Conservation (phyloP, 2,113 vertebrate species). For the Cephalophus harveyi region DNA sequence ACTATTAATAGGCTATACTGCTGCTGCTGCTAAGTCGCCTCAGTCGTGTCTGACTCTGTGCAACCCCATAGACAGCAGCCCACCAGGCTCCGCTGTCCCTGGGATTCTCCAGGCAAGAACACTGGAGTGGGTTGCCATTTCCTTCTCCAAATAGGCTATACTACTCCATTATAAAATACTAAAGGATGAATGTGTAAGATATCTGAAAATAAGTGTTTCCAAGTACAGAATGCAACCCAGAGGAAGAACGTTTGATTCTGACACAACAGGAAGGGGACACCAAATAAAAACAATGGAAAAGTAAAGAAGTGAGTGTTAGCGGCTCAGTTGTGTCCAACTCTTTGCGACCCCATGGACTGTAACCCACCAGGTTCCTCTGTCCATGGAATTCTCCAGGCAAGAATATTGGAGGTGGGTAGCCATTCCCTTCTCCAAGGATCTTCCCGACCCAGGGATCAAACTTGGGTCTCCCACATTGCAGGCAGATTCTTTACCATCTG, state of each 20-base stretch:
- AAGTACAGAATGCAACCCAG: neutral
- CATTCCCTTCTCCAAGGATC: neutral
- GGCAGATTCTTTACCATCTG: too few relatives aligned
- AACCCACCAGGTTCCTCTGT: neutral
- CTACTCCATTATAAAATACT: neutral
- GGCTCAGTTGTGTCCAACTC: neutral
- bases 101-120: too few relatives aligned
- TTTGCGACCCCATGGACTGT: neutral
- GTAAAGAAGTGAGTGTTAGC: neutral
- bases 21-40: too few relatives aligned
- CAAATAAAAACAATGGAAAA: neutral
- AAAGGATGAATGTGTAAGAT: constrained; percentile 9
- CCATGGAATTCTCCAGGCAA: neutral
- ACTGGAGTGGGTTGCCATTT: too few relatives aligned
- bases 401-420: neutral
- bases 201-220: neutral
- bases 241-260: neutral
- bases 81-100: too few relatives aligned
- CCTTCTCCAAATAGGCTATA: neutral
- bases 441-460: too few relatives aligned
- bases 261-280: neutral
- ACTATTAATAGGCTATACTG: neutral
- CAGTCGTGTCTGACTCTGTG: too few relatives aligned
- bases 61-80: too few relatives aligned
- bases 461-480: too few relatives aligned